A percentile compares a stretch with the other conserved stretches of the same genome.
Evolutionary conservation across 2,113 vertebrate species (phyloP).

Genomic region (Platichthys stellatus): DNA sequence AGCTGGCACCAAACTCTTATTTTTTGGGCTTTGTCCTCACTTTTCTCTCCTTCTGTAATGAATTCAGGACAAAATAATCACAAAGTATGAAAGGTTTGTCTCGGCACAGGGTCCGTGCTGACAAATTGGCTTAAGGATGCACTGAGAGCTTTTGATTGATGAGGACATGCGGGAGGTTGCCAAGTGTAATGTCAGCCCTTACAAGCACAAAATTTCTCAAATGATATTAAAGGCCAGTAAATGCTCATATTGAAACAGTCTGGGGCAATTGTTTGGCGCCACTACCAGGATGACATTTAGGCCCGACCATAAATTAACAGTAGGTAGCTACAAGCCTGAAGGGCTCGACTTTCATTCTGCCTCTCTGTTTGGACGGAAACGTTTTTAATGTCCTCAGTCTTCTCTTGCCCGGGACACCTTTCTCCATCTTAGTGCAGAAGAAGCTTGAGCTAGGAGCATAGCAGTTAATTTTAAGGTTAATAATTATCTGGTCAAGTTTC

Average conservation of each 20-base stretch:
- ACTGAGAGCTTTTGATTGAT: slow-evolving; percentile 28
- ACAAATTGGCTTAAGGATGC: slow-evolving; percentile 44
- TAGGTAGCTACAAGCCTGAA: background rate
- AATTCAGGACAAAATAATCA: slow-evolving; percentile 40
- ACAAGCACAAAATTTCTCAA: slow-evolving; percentile 13
- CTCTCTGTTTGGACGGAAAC: slow-evolving; percentile 12
- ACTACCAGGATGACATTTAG: slow-evolving; percentile 5
- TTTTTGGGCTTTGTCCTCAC: background rate
- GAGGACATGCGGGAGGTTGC: slow-evolving; percentile 24
- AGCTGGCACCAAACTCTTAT: slow-evolving; percentile 6
- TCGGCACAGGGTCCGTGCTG: slow-evolving; percentile 26
- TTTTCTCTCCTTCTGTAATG: slow-evolving; percentile 2
- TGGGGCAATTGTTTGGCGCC: slow-evolving; percentile 18
- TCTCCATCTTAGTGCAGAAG: background rate
- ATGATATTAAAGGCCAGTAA: background rate
- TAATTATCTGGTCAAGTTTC: no score
- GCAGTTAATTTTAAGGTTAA: no score
- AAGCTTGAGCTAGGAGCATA: background rate
- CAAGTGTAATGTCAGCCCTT: slow-evolving; percentile 31
- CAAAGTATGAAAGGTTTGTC: slow-evolving; percentile 31
- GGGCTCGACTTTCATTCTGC: slow-evolving; percentile 12
- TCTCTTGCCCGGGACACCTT: background rate
- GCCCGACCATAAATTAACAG: background rate
- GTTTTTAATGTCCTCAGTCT: background rate
- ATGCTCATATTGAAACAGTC: slow-evolving; percentile 9